Conservation (phyloP, 2,888 invertebrate species). For the Meteorus colon region DNA sequence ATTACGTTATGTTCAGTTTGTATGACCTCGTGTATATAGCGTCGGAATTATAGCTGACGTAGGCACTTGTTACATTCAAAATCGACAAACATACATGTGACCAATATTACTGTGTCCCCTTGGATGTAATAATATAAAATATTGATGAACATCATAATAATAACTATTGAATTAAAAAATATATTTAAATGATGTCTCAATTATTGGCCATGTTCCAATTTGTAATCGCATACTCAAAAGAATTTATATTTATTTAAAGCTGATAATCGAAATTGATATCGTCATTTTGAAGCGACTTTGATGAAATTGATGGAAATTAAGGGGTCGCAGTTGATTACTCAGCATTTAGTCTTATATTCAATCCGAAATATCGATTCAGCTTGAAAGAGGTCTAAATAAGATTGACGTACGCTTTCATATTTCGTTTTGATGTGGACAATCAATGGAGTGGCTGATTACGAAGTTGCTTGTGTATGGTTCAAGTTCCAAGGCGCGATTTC, state of each 20-base stretch:
- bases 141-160: not conserved
- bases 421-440: not conserved
- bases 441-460: not conserved
- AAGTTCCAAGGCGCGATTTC: slow-evolving; percentile 23
- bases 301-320: not conserved
- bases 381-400: not conserved
- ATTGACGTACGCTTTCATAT: not conserved
- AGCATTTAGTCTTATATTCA: not conserved
- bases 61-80: slow-evolving; percentile 19
- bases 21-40: slow-evolving; percentile 44
- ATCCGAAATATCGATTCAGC: not conserved
- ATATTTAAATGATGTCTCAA: not conserved
- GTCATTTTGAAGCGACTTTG: not conserved
- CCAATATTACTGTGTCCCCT: not conserved
- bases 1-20: slow-evolving; percentile 53
- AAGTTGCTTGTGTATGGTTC: slow-evolving; percentile 1
- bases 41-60: slow-evolving; percentile 39
- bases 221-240: not conserved
- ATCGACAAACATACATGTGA: slow-evolving; percentile 14
- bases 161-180: not conserved
- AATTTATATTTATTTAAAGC: not conserved
- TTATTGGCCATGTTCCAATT: not conserved
- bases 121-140: not conserved
- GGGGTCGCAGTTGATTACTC: not conserved
- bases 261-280: not conserved